phyloP scores from a whole-genome alignment of 2,888 invertebrate species.

The Elysia crispata region DNA sequence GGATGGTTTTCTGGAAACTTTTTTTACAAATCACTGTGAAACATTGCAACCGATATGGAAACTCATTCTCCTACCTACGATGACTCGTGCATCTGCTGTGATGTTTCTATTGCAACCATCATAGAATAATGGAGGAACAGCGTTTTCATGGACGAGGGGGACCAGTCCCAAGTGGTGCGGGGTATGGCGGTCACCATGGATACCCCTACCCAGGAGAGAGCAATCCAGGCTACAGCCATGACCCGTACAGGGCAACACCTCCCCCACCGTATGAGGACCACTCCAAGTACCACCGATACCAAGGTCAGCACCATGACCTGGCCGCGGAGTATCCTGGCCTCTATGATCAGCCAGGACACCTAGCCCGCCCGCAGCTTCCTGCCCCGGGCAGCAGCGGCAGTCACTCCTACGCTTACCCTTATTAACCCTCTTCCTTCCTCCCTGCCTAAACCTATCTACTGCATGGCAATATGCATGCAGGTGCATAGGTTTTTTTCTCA shows the following conservation, averaged over 20 bases:
- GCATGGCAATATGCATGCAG: neutral
- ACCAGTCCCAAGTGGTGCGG: neutral
- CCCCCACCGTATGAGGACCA: constrained; percentile 41
- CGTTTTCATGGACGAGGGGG: neutral
- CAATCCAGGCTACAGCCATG: constrained; percentile 43
- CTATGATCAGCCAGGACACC: neutral
- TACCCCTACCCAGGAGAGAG: constrained; percentile 15
- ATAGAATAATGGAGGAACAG: too few species aligned
- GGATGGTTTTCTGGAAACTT: too few species aligned
- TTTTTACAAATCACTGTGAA: too few species aligned
- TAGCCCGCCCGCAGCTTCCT: neutral
- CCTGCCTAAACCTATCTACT: neutral
- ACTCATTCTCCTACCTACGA: too few species aligned
- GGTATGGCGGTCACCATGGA: neutral
- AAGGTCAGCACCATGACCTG: constrained; percentile 37
- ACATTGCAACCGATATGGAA: too few species aligned
- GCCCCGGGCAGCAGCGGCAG: neutral
- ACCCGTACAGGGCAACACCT: neutral
- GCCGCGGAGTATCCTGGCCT: constrained; percentile 22
- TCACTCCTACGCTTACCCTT: constrained; percentile 36
- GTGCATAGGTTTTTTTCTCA: neutral
- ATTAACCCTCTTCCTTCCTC: constrained; percentile 1
- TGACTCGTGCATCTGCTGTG: too few species aligned
- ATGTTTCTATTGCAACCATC: too few species aligned
- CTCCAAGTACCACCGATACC: neutral